Base-by-base conservation (phyloP, 2,797 vertebrate species). In the Nothura maculosa region DNA sequence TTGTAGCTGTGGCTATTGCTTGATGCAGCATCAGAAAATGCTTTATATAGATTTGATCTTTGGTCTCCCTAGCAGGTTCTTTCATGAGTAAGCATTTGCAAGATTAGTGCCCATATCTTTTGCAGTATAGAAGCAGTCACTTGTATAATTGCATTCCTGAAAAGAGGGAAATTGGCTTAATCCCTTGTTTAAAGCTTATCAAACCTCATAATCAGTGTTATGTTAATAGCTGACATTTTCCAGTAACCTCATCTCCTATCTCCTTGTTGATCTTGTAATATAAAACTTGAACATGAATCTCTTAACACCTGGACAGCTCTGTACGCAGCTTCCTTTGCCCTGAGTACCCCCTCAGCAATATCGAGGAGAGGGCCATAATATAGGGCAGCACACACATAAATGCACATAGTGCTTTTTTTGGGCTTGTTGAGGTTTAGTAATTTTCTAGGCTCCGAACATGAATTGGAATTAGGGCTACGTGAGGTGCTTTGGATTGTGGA, bases 181-280 rank as follows among this genome's bases (percentile, higher is more conserved):
- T 79, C 54, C 87, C 21, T 18, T 76, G 30, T 76, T 90, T 92
- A 93, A 96, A 94, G 69, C 78, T 96, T 89, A 91, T 70, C 52
- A 87, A 89, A 87, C 48, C 54, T 93, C 76, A 38, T 88, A 81
- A 87, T 89, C 80, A 50, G 28, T 93, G 42, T 54, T 64, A 4
- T 89, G 83, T 91, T 96, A 94, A 92, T 92, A 93, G 60, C 68
- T 72, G 93, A 34, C 55, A 36, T 88, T 92, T 92, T 94, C 79
- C 55, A 69, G 75, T 89, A 76, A 42, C 57, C 81, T 82, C 48
- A 32, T 58, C 76, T 85, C 73, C 67, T 73, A 66, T 92, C 81
- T 93, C 90, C 86, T 87, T 96, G 82, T 94, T 95, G 93, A 96
- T 95, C 77, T 95, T 90, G 90, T 95, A 94, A 93, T 50, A 61